Evolutionary conservation across 30 jellyfish, hydroid and myxozoan species (phyloP).

Genomic region (Aurelia sp.): DNA sequence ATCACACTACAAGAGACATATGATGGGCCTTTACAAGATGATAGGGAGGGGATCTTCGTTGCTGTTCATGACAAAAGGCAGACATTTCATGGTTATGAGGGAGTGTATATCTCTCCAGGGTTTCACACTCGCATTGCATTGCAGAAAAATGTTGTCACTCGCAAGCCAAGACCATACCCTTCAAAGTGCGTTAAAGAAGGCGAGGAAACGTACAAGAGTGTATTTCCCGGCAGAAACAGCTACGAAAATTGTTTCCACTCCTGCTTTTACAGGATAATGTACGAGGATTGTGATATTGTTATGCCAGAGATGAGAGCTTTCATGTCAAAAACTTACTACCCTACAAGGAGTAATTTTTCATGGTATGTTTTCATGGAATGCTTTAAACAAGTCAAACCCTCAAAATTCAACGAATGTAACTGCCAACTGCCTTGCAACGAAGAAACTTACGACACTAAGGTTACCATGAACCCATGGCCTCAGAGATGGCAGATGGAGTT

Average conservation of each 20-base stretch:
- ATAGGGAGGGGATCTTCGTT: constrained; percentile 19
- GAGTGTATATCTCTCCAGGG: constrained; percentile 20
- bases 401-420: neutral
- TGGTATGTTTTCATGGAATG: neutral
- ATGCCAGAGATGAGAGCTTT: neutral
- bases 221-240: constrained; percentile 22
- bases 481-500: constrained; percentile 6
- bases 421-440: constrained; percentile 37
- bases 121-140: constrained; percentile 32
- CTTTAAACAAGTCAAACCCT: neutral
- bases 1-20: neutral
- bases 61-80: constrained; percentile 21
- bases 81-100: neutral
- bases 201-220: neutral
- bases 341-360: neutral
- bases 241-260: neutral
- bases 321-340: constrained; percentile 3
- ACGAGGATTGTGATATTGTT: constrained; percentile 2
- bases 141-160: constrained; percentile 3
- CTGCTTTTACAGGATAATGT: neutral
- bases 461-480: constrained; percentile 41
- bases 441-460: neutral
- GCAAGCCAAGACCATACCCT: constrained; percentile 28
- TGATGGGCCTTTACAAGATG: neutral
- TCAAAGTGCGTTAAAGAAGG: constrained; percentile 16